A percentile compares a stretch with the other conserved stretches of the same genome.
phyloP scores from a whole-genome alignment of 2,113 vertebrate species.

The Coptodon rendalli region DNA sequence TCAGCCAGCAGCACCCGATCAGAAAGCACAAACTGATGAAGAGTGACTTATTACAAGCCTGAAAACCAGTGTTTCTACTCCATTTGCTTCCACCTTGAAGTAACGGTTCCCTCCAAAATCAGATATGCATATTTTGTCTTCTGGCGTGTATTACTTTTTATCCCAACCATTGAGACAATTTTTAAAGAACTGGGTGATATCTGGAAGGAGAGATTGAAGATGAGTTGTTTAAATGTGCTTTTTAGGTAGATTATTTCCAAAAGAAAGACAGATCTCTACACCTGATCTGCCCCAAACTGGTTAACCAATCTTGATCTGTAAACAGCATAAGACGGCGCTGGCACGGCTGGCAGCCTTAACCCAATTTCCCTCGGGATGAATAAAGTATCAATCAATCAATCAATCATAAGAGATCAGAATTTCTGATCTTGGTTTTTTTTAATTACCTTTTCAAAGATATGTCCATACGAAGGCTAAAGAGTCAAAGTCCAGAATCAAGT shows the following conservation, averaged over 20 bases:
- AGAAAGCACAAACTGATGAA: neutral
- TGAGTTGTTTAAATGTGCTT: neutral
- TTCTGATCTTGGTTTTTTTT: neutral
- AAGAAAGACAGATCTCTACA: neutral
- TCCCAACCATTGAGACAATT: neutral
- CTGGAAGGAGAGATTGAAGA: neutral
- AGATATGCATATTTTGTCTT: neutral
- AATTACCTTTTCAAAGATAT: neutral
- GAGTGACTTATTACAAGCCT: neutral
- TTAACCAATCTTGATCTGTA: neutral
- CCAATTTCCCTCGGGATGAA: no score
- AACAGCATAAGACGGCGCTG: neutral
- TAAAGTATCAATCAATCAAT: no score
- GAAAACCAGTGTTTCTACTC: neutral
- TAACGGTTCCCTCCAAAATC: neutral
- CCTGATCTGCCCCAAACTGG: neutral
- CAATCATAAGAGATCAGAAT: neutral
- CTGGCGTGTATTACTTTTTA: neutral
- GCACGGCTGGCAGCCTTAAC: no score
- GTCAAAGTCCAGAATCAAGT: neutral
- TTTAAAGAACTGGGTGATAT: neutral
- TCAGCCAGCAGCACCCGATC: neutral
- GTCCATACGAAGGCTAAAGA: neutral
- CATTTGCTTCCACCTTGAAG: neutral
- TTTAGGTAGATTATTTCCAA: neutral